Percentiles rank a stretch among this genome's conserved stretches.
These are phyloP conservation scores for Odocoileus hemionus DNA, from an alignment of 2,113 vertebrate genomes.

Conservation along the genomic window DNA sequence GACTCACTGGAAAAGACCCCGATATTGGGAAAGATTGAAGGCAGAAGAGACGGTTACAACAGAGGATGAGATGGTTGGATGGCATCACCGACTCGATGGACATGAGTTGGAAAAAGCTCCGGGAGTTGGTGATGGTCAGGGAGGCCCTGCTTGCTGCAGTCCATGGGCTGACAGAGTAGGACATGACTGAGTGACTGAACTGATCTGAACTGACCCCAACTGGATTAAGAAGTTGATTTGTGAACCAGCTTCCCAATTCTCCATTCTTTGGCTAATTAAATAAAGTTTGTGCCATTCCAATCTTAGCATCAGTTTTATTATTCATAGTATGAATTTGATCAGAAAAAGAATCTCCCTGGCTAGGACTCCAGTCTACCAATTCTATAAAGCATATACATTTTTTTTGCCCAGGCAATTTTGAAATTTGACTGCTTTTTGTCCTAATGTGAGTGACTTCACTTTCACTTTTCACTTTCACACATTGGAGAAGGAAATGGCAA, in stretches of 20 bases:
- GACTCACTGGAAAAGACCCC: not conserved
- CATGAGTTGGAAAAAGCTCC: not conserved
- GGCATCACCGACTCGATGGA: not conserved
- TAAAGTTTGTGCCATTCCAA: not conserved
- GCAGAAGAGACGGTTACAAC: not conserved
- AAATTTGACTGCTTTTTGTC: not conserved
- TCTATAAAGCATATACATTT: not conserved
- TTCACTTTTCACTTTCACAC: too few species aligned
- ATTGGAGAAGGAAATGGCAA: too few species aligned
- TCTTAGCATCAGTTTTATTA: not conserved
- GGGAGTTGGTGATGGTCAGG: not conserved
- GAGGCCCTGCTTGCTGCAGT: not conserved
- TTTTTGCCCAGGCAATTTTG: not conserved
- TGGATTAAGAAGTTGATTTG: not conserved
- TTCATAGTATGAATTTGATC: not conserved
- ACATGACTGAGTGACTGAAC: fast-evolving
- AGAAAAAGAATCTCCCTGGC: not conserved
- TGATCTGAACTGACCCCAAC: not conserved
- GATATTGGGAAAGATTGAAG: not conserved
- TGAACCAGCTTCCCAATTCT: not conserved
- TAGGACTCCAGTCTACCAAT: not conserved
- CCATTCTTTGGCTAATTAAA: not conserved
- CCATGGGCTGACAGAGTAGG: not conserved
- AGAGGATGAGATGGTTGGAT: not conserved
- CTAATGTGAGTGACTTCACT: not conserved